Base-by-base conservation (phyloP, 2,888 invertebrate species). In the Macropis europaea region DNA sequence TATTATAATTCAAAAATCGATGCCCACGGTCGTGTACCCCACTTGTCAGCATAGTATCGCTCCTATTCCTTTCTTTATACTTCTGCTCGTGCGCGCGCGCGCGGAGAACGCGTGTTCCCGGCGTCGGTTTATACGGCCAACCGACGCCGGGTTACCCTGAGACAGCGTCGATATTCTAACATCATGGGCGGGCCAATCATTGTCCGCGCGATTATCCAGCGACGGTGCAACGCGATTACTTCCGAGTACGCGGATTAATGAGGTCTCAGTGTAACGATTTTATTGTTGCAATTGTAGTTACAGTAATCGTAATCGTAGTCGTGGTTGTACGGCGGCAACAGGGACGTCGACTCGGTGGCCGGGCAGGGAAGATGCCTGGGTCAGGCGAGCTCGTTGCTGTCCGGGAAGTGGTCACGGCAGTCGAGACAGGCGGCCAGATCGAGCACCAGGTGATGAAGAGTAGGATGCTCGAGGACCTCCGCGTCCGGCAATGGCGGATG, bases 401-500 rank as follows among this genome's bases (percentile, higher is more conserved):
- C 94, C 82, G 92, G 91, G 88, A 95, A 94, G 85, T 94, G 92
- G 70, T 93, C 92, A 86, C 95, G 93, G 76, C 96, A 97, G 91
- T 97, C 97, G 74, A 98, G 92, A 82, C 95, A 94, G 62, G 93
- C 92, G 34, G 97, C 96, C 82, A 98, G 91, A 86, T 97, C 97
- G 84, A 97, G 92, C 57, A 98, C 93, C 79, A 96, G 92, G 85
- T 95, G 94, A 73, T 94, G 93, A 47, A 98, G 92, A 40, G 94
- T 92, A 4, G 96, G 95, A 87, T 97, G 96, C 82, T 97, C 97
- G 67, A 97, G 92, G 11, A 98, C 92, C 77, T 98, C 97, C 50
- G 94, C 93, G 83, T 97, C 96, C 22, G 98, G 97, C 79, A 98
- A 91, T 19, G 95, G 93, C 30, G 98, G 98, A 84, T 96, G 95